Evolutionary conservation across 2,888 invertebrate species (phyloP).

Genomic region (Orthosia cruda): DNA sequence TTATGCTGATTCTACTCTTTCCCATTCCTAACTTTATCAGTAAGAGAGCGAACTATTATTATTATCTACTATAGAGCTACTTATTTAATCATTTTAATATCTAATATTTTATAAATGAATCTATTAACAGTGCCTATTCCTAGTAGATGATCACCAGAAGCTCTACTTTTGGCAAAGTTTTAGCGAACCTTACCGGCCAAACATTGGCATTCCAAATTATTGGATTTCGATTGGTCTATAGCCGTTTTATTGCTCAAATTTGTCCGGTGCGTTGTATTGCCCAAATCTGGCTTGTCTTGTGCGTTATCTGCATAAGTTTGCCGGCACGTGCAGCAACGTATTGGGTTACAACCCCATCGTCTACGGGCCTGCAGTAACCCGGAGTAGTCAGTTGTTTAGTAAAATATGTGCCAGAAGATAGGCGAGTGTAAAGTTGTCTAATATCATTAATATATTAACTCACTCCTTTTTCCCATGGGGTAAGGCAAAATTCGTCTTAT

Average conservation of each 20-base stretch:
- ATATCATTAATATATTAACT: too few relatives aligned
- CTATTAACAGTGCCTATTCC: not conserved
- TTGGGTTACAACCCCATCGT: constrained; percentile 45
- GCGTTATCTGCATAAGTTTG: constrained; percentile 34
- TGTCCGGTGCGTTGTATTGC: not conserved
- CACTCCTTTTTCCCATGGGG: too few relatives aligned
- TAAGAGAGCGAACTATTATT: not conserved
- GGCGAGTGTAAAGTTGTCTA: constrained; percentile 20
- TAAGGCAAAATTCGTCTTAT: too few relatives aligned
- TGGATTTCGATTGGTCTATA: not conserved
- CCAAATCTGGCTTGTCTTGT: constrained; percentile 5
- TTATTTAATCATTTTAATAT: too few relatives aligned
- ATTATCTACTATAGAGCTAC: too few relatives aligned
- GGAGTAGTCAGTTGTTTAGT: constrained; percentile 21
- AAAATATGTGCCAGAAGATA: constrained; percentile 44
- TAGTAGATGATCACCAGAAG: not conserved
- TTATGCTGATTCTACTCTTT: too few relatives aligned
- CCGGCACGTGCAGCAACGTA: constrained; percentile 41
- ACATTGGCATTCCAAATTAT: constrained; percentile 9
- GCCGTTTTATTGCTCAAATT: constrained; percentile 9
- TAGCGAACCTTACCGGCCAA: not conserved
- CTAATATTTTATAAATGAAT: not conserved
- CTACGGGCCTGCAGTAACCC: not conserved
- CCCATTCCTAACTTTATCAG: not conserved
- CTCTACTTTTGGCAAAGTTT: not conserved